Evolutionary conservation across 2,113 vertebrate species (phyloP).

Genomic region (Limnothrissa miodon): DNA sequence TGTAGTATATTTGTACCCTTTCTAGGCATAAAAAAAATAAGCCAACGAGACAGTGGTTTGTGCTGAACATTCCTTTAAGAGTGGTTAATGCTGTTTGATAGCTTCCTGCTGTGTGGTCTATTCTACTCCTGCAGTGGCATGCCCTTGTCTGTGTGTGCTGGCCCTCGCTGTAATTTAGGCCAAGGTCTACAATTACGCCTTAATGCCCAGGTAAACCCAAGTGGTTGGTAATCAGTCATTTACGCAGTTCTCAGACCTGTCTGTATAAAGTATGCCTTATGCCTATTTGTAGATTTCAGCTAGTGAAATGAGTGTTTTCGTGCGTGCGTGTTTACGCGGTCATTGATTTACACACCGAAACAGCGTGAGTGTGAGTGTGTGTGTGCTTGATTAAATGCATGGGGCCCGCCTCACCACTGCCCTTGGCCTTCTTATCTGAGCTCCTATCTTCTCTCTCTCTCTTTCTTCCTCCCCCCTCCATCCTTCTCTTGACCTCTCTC

Average conservation of each 20-base stretch:
- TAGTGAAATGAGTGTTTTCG: slow-evolving; percentile 5
- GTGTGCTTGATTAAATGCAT: not conserved
- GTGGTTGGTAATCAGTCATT: not conserved
- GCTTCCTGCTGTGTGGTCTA: slow-evolving; percentile 17
- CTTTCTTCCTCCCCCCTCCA: not conserved
- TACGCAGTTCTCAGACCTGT: not conserved
- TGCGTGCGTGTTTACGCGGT: not conserved
- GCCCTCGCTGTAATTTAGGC: not conserved
- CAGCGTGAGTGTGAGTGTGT: not conserved
- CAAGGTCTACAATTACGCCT: slow-evolving; percentile 15
- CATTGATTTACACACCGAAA: too few relatives aligned
- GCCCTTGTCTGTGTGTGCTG: not conserved
- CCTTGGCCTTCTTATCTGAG: not conserved
- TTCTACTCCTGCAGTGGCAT: not conserved
- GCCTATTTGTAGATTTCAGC: not conserved
- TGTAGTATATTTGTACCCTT: not conserved
- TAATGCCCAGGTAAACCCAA: slow-evolving; percentile 21
- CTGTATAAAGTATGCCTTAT: slow-evolving; percentile 4
- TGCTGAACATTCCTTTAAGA: not conserved
- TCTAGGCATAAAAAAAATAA: not conserved
- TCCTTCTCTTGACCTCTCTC: not conserved
- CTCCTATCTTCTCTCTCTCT: not conserved
- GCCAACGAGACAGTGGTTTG: not conserved
- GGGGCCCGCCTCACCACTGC: not conserved
- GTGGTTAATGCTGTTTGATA: not conserved